Base-by-base conservation (phyloP, 2,113 vertebrate genomes). In the Thamnophis sirtalis region DNA sequence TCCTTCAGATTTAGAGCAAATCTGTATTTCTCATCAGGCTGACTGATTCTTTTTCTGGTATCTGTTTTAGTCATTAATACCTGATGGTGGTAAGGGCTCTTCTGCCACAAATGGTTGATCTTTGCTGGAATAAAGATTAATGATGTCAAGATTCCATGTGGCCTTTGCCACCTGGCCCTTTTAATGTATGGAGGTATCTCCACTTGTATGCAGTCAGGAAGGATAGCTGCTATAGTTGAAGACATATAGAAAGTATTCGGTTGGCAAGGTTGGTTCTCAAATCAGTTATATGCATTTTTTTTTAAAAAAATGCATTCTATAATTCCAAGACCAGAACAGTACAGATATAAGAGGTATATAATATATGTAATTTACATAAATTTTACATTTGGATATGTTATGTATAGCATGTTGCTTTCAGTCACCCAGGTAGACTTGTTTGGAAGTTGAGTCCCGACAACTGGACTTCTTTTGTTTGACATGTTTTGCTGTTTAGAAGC, bases 331-430 rank as follows among this genome's bases (percentile, higher is more conserved):
- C 15, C 96, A 95, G 92, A 89, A 95, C 96, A 96, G 96, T 95
- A 97, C 10, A 22, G 96, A 96, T 94, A 97, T 98, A 97, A 97
- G 96, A 97, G 96, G 94, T 97, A 96, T 97, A 97, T 97, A 98
- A 97, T 98, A 95, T 97, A 97, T 97, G 73, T 43, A 80, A 80
- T 80, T 33, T 80, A 80, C 38, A 80, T 80, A 43, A 21, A 80
- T 80, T 80, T 19, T 80, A 80, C 6, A 43, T 80, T 80, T 80
- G 73, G 43, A 0, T 80, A 21, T 80, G 38, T 21, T n/a, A 21
- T 43, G 7, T 9, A 80, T 43, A 43, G 33, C 7, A 21, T 43
- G 3, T 17, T 68, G 63, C 28, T 63, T 63, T 63, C 4, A 63
- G 63, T 5, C 11, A n/a, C 5, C 5, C 28, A 68, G 63, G 13